These are phyloP conservation scores for Lithophane socia DNA, from an alignment of 2,888 invertebrate species.

Conservation along the genomic window DNA sequence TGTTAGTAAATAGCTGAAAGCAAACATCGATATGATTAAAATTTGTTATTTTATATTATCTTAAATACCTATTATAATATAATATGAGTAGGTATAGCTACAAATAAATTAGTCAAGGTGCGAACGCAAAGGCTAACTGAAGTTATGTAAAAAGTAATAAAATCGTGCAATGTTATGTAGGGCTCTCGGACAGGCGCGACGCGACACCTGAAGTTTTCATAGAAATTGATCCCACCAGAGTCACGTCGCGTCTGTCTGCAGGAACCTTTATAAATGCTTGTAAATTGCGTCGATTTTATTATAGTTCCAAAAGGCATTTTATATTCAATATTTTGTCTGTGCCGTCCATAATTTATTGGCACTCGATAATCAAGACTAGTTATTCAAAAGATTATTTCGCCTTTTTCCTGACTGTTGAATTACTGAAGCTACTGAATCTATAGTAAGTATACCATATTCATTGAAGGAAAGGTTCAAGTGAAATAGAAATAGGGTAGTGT, in stretches of 20 bases:
- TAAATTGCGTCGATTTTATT: slow-evolving; percentile 5
- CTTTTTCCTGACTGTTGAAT: background rate
- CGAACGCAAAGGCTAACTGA: background rate
- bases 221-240: no score
- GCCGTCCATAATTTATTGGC: background rate
- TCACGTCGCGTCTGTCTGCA: no score
- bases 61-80: background rate
- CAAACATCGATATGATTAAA: background rate
- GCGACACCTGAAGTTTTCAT: no score
- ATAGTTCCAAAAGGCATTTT: slow-evolving; percentile 18
- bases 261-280: background rate
- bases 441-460: background rate
- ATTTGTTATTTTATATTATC: background rate
- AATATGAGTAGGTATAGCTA: background rate
- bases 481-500: background rate
- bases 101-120: slow-evolving; percentile 6
- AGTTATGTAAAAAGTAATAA: slow-evolving; percentile 3
- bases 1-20: slow-evolving; percentile 50
- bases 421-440: background rate
- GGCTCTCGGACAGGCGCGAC: no score
- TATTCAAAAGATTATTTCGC: background rate
- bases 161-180: background rate
- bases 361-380: background rate
- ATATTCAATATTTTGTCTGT: background rate
- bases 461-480: background rate